phyloP scores from a whole-genome alignment of 2,113 vertebrate species.

The Silurus meridionalis region DNA sequence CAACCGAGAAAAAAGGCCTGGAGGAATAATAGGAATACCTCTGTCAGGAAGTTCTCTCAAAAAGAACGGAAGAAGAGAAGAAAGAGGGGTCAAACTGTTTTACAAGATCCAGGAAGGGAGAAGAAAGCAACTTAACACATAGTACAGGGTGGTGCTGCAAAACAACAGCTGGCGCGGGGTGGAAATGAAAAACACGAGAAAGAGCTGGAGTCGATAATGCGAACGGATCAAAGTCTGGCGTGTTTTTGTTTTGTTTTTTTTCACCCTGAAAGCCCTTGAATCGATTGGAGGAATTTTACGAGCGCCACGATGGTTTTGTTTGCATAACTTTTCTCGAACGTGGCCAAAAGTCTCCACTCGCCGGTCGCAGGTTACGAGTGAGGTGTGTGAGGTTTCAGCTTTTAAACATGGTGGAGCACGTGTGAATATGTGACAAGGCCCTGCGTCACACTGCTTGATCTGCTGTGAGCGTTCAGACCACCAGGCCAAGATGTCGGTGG shows the following conservation, averaged over 20 bases:
- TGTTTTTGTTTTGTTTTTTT: conserved; percentile 29
- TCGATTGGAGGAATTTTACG: conserved; percentile 65
- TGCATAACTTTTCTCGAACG: conserved; percentile 52
- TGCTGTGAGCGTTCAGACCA: conserved; percentile 26
- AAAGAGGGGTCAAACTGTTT: conserved; percentile 40
- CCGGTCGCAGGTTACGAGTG: too few species aligned
- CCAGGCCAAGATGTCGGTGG: conserved; percentile 24
- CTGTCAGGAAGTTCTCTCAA: conserved; percentile 42
- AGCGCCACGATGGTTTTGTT: conserved; percentile 64
- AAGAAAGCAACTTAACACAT: conserved; percentile 64
- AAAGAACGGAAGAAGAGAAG: neutral
- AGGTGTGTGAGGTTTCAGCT: conserved; percentile 5
- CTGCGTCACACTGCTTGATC: conserved; percentile 15
- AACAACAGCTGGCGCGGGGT: conserved; percentile 75
- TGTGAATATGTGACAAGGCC: conserved; percentile 36
- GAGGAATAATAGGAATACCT: conserved; percentile 46
- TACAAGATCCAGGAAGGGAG: conserved; percentile 57
- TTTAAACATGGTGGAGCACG: neutral
- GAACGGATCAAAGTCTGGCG: conserved; percentile 71
- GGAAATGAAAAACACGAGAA: conserved; percentile 77
- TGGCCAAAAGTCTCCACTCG: too few species aligned
- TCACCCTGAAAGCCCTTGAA: conserved; percentile 55
- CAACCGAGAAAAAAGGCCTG: conserved; percentile 27
- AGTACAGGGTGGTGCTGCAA: conserved; percentile 66
- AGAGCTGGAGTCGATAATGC: conserved; percentile 74